Conservation (phyloP, 1,140 invertebrate genomes). For the Dryas iulia region DNA sequence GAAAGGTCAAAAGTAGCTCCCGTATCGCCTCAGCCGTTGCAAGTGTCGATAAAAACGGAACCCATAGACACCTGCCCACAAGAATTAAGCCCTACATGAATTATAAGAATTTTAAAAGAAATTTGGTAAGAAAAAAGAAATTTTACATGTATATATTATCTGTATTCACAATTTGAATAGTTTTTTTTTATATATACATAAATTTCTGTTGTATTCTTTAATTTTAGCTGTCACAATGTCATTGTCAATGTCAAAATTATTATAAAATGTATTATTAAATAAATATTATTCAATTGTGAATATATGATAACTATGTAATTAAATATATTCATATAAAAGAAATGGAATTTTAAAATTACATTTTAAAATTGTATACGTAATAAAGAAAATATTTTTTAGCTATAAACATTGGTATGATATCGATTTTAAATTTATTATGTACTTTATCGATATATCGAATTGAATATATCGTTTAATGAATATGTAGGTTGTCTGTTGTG, state of each 20-base stretch:
- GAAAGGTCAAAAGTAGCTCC: slow-evolving; percentile 47
- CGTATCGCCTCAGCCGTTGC: slow-evolving; percentile 32
- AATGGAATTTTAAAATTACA: neutral
- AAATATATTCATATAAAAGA: neutral
- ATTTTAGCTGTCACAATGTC: too few relatives aligned
- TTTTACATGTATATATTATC: neutral
- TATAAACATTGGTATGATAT: neutral
- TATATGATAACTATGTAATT: neutral
- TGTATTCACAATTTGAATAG: neutral
- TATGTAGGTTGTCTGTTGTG: too few relatives aligned
- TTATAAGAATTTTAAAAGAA: neutral
- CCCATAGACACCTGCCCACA: slow-evolving; percentile 36
- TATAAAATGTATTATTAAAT: neutral
- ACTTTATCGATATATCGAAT: too few relatives aligned
- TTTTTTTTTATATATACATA: too few relatives aligned
- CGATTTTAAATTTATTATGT: too few relatives aligned
- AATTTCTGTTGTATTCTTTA: too few relatives aligned
- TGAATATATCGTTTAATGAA: too few relatives aligned
- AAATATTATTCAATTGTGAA: neutral
- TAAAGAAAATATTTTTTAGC: neutral
- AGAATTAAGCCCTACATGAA: slow-evolving; percentile 18
- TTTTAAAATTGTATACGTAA: neutral
- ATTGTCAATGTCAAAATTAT: neutral
- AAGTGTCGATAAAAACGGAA: slow-evolving; percentile 55
- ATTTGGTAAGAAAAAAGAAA: neutral